Base-by-base conservation (phyloP, 2,113 vertebrate species). In the Hoplias malabaricus region DNA sequence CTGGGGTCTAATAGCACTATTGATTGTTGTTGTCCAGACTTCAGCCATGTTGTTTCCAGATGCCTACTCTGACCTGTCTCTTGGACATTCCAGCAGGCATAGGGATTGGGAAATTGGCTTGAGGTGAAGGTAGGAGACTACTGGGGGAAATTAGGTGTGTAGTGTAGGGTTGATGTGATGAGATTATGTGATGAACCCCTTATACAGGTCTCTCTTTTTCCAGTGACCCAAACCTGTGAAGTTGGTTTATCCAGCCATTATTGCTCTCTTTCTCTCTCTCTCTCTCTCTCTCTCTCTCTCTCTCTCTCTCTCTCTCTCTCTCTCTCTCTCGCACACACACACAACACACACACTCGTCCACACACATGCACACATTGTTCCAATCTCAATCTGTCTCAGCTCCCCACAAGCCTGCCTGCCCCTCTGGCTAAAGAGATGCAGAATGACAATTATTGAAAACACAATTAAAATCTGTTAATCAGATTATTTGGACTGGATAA, bases 381-480 rank as follows among this genome's bases (percentile, higher is more conserved):
- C 57, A 29, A 54, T 62, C 69, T 53, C 73, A 65, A 59, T 77
- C 54, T 74, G 54, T 70, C 78, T 56, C 65, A 57, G 69, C 76
- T 81, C 48, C 46, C 59, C 67, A 65, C 34, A 33, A 46, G 12
- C 68, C 56, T 72, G 21, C 54, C 73, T 50, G 36, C 80, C 83
- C 80, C 80, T 80, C 81, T 77, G 80, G 81, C 83, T 79, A 78
- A 86, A 84, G 82, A 84, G 81, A 86, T 83, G 82, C 80, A 82
- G 85, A 88, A 89, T 90, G 87, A 88, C 88, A 90, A 89, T 91
- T 88, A 91, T 89, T 82, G 84, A 84, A 91, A 90, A 89, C 86
- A 87, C 88, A 90, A 90, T 90, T 89, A 90, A 85, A 90, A 89
- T 80, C 80, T 84, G 82, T 86, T 90, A 89, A 90, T 90, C 86